phyloP scores from a whole-genome alignment of 2,797 vertebrate genomes.

The Sciurus vulgaris region DNA sequence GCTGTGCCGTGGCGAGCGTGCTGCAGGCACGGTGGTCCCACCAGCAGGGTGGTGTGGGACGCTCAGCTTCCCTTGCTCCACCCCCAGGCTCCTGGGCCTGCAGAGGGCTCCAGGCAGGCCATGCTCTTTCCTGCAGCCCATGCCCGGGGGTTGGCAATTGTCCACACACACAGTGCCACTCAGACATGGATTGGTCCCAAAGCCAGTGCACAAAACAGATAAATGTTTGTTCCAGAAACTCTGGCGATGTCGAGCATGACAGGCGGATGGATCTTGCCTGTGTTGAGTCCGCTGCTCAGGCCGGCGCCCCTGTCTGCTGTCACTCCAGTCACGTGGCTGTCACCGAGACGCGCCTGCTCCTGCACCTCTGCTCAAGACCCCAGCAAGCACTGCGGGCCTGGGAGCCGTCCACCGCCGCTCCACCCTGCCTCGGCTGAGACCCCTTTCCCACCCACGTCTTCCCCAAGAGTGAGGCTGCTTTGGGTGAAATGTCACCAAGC shows the following conservation, averaged over 20 bases:
- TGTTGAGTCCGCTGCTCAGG: background rate
- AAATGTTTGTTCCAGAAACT: conserved; percentile 67
- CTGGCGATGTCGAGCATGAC: background rate
- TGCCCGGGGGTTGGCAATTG: background rate
- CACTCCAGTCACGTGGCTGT: background rate
- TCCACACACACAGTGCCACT: background rate
- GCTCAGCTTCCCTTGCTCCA: background rate
- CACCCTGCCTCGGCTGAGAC: too few relatives aligned
- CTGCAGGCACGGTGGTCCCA: fast-evolving
- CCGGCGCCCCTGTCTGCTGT: background rate
- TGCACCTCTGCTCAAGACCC: fast-evolving
- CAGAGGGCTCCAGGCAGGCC: background rate
- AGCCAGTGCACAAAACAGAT: conserved; percentile 8
- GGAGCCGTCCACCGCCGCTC: fast-evolving
- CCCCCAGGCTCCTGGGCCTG: background rate
- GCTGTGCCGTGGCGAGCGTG: fast-evolving
- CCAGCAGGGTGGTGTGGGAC: fast-evolving
- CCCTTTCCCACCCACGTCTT: background rate
- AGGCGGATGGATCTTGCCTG: conserved; percentile 30
- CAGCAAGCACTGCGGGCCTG: background rate
- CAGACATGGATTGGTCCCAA: conserved; percentile 1
- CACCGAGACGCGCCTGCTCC: fast-evolving
- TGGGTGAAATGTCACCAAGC: background rate
- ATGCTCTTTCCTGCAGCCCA: fast-evolving
- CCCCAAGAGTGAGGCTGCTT: fast-evolving